phyloP scores from a whole-genome alignment of 2,113 vertebrate genomes.

The Campylomormyrus tamandua region DNA sequence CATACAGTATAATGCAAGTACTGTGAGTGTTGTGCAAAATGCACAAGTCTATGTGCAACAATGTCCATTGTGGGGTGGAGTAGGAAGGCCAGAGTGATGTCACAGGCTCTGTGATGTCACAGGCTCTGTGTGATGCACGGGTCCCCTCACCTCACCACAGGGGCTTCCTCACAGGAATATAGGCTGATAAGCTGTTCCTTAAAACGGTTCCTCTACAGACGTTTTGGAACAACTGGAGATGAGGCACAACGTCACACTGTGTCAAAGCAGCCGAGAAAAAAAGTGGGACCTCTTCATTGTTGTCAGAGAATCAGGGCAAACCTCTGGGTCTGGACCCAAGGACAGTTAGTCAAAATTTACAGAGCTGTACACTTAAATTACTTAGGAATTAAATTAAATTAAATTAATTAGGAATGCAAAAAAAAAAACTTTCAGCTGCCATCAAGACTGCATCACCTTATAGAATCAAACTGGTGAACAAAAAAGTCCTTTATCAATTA shows the following conservation, averaged over 20 bases:
- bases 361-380: background rate
- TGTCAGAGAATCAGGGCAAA: background rate
- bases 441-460: background rate
- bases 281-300: background rate
- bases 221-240: background rate
- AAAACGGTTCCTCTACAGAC: background rate
- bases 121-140: background rate
- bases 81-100: background rate
- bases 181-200: background rate
- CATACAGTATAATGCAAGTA: background rate
- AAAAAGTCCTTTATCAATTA: background rate
- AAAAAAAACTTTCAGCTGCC: background rate
- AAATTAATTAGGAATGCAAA: background rate
- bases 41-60: background rate
- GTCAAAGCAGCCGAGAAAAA: background rate
- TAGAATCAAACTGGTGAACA: background rate
- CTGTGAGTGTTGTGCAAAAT: background rate
- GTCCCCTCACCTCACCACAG: background rate
- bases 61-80: background rate
- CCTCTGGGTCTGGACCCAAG: background rate
- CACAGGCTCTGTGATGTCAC: background rate
- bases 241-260: background rate
- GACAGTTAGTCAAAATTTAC: background rate
- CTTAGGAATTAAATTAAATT: no score
- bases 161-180: background rate